Evolutionary conservation across 2,888 invertebrate genomes (phyloP), one percentile per base, ranked within the genome.

Genomic region (Nomada ruficornis): DNA sequence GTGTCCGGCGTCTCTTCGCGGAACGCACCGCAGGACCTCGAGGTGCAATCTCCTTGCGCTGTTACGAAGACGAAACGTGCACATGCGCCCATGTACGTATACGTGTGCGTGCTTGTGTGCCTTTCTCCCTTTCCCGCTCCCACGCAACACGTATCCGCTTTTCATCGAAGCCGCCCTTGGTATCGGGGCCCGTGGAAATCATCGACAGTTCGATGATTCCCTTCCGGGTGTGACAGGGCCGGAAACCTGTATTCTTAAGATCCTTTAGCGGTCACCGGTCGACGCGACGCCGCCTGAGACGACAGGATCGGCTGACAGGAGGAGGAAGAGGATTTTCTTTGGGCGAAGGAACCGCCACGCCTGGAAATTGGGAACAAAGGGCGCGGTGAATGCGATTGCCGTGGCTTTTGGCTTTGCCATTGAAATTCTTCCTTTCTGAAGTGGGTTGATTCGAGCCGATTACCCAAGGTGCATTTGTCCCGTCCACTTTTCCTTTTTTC

Each of bases 241-340:
- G 92, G 90, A 91, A 91, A 91, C 90, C 85, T 89, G 83, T 84
- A 90, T 91, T 90, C 89, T 90, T 74, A 64, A 57, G 67, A 57
- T 67, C 26, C 26, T 36, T 64, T 65, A 79, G 62, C 55, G 78
- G 65, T 75, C 73, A 59, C 64, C 59, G 67, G 55, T n/a, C 20
- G 18, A 11, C 20, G 18, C 29, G 42, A 13, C 3, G 64, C 54
- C 13, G 47, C 44, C 20, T 18, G 63, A 65, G 29, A 52, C 68
- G 54, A 44, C 15, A 29, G 77, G 70, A 72, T 68, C 60, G 72
- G 73, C 59, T 29, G 81, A 59, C 64, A n/a, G 26, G 36, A 20
- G 60, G 20, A 26, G 65, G 59, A 68, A 70, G 57, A 62, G 64
- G 64, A 52, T 70, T 67, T 72, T 78, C 73, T 64, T n/a, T 26